A percentile compares a stretch with the other conserved stretches of the same genome.
Conservation (phyloP, 2,797 vertebrate genomes). For the Petrocephalus sullivani region DNA sequence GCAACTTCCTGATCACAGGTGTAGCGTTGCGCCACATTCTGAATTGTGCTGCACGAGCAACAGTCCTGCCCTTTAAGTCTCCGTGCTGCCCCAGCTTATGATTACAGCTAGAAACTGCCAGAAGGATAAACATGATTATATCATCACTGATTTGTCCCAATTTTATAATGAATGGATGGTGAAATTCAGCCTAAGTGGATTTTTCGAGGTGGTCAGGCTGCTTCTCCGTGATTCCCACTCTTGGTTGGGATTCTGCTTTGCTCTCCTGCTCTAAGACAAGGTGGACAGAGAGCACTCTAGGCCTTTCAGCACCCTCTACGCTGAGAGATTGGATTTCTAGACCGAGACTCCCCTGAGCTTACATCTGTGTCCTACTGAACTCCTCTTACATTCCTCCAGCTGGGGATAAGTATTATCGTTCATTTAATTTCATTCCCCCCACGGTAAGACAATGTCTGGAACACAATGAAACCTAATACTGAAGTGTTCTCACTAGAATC, state of each 20-base stretch:
- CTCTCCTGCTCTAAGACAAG: neutral
- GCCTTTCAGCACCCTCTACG: neutral
- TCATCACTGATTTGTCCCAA: neutral
- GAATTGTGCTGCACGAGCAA: neutral
- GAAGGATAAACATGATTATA: neutral
- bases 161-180: no score
- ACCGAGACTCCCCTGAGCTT: neutral
- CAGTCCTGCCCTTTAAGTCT: neutral
- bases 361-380: neutral
- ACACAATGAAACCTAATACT: neutral
- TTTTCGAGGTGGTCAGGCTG: neutral
- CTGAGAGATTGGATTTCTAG: neutral
- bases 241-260: neutral
- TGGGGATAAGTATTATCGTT: neutral
- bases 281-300: neutral
- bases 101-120: neutral
- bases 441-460: neutral
- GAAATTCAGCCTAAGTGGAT: neutral
- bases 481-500: neutral
- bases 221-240: neutral
- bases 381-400: neutral
- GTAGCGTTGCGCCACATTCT: neutral
- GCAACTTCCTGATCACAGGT: neutral
- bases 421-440: neutral
- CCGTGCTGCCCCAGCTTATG: neutral